Base-by-base conservation (phyloP, 2,113 vertebrate species). In the Ochotona princeps region DNA sequence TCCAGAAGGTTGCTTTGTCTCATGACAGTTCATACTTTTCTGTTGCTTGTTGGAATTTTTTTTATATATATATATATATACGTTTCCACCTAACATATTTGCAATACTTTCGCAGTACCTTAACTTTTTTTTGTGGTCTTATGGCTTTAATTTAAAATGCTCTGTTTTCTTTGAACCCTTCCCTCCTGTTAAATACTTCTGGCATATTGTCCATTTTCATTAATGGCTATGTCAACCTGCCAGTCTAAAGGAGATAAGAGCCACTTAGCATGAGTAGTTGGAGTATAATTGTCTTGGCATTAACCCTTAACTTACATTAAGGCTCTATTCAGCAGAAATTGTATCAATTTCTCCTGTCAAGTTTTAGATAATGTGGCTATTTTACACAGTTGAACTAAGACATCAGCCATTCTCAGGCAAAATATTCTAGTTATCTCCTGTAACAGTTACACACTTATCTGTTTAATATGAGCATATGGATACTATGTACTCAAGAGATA, bases 281-380 rank as follows among this genome's bases (percentile, higher is more conserved):
- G 97, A 96, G 91, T 94, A 93, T 96, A 95, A 92, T 97, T 96
- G 97, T 97, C 95, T 98, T 98, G 96, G 96, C 94, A 97, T 98
- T 98, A 98, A 98, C 97, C 97, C 97, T 97, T 98, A 98, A 97
- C 97, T 96, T 97, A 97, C 92, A 96, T 96, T 96, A 97, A 98
- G 98, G 97, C 98, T 98, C 98, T 98, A 98, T 98, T 98, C 98
- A 98, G 97, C 97, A 98, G 98, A 98, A 98, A 98, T 97, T 96
- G 89, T 87, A 61, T 49, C 13, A 94, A 38, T 0, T 66, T 93
- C 95, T 93, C 38, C 65, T 81, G 7, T 60, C 72, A 81, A 82
- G 60, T 67, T 78, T 89, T 89, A n/a, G n/a, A 75, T 66, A 70
- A 51, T 85, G 80, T 92, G 87, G 72, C 94, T 91, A 6, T 0